A percentile compares a stretch with the other conserved stretches of the same genome.
Evolutionary conservation across 2,797 vertebrate species (phyloP).

Genomic region (Perdix hodgsoniae): DNA sequence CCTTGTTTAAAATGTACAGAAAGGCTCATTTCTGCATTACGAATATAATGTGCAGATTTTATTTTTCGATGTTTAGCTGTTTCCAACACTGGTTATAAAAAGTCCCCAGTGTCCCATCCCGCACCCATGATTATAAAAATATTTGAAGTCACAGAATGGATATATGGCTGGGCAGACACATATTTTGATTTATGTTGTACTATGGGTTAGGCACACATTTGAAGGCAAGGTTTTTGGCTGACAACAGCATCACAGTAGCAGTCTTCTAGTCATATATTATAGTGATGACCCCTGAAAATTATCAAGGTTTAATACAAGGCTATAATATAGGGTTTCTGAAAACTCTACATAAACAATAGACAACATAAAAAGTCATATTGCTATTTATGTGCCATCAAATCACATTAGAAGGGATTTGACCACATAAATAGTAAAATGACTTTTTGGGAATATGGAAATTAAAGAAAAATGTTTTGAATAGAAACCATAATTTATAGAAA

Average conservation of each 20-base stretch:
- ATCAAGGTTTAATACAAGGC: slow-evolving; percentile 54
- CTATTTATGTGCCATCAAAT: slow-evolving; percentile 77
- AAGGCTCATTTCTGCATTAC: background rate
- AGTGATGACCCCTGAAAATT: slow-evolving; percentile 61
- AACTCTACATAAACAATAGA: slow-evolving; percentile 65
- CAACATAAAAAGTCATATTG: slow-evolving; percentile 65
- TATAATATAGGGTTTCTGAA: slow-evolving; percentile 71
- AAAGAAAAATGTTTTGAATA: slow-evolving; percentile 77
- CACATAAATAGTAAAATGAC: slow-evolving; percentile 75
- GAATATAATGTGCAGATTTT: background rate
- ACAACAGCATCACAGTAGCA: slow-evolving; percentile 70
- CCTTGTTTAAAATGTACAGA: background rate
- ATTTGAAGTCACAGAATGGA: slow-evolving; percentile 77
- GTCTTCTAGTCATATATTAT: slow-evolving; percentile 69
- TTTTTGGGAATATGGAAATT: slow-evolving; percentile 79
- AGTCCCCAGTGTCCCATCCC: slow-evolving; percentile 34
- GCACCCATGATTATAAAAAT: slow-evolving; percentile 74
- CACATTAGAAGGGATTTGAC: slow-evolving; percentile 62
- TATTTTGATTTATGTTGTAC: slow-evolving; percentile 71
- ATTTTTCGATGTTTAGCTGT: background rate
- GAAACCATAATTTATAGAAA: slow-evolving; percentile 71
- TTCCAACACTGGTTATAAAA: slow-evolving; percentile 55
- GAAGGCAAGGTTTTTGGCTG: slow-evolving; percentile 76
- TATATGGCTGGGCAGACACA: slow-evolving; percentile 63
- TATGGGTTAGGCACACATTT: slow-evolving; percentile 67